Conservation (phyloP, 2,797 vertebrate species). For the Peromyscus melanophrys region DNA sequence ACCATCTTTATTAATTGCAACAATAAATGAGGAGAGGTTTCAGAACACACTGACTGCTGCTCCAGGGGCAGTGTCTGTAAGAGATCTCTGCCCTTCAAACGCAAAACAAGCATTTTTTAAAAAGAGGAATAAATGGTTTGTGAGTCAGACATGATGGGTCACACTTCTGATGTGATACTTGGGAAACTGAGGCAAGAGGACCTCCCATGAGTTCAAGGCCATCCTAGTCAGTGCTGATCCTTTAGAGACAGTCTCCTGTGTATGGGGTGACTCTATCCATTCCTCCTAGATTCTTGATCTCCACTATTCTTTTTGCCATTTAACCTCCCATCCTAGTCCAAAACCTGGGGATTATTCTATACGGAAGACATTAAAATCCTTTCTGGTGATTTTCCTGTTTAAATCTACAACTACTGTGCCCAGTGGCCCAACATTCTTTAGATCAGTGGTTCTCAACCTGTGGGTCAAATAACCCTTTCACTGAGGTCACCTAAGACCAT, state of each 20-base stretch:
- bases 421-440: neutral
- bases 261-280: neutral
- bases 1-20: neutral
- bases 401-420: neutral
- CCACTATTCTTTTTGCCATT: neutral
- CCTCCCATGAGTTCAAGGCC: neutral
- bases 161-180: neutral
- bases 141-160: neutral
- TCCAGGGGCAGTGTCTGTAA: neutral
- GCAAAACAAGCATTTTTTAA: neutral
- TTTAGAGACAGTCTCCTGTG: neutral
- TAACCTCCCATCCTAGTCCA: neutral
- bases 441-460: neutral
- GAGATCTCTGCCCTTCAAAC: neutral
- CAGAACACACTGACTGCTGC: neutral
- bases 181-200: neutral
- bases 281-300: neutral
- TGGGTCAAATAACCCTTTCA: neutral
- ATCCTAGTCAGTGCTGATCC: neutral
- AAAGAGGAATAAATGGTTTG: neutral
- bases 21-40: neutral
- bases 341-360: neutral
- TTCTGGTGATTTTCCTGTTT: conserved; percentile 8
- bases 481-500: neutral
- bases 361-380: neutral